Conservation (phyloP, 2,113 vertebrate genomes). For the Leptobrachium ailaonicum region DNA sequence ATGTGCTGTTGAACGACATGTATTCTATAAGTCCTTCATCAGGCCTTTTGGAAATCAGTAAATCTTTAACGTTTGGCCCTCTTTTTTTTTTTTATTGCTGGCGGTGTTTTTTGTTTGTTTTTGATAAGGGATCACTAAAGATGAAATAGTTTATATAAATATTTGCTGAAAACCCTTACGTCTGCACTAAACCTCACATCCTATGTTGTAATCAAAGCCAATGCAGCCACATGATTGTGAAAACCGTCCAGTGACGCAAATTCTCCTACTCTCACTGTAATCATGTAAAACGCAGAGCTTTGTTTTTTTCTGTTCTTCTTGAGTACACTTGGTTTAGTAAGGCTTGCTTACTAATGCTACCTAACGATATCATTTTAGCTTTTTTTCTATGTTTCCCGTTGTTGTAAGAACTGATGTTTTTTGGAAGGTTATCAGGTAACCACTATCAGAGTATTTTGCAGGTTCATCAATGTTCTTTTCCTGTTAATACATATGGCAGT, state of each 20-base stretch:
- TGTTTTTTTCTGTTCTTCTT: neutral
- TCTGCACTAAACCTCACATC: neutral
- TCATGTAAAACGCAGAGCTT: neutral
- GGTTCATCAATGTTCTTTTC: neutral
- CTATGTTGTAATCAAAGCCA: slow-evolving; percentile 9
- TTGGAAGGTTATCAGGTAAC: neutral
- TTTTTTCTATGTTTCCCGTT: neutral
- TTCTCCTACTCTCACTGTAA: neutral
- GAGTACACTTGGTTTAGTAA: neutral
- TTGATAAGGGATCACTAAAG: slow-evolving; percentile 23
- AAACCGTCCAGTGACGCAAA: neutral
- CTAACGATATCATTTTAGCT: neutral
- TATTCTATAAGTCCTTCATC: neutral
- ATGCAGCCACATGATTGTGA: neutral
- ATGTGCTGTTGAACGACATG: too few relatives aligned
- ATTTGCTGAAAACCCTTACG: slow-evolving; percentile 6
- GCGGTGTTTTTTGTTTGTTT: slow-evolving; percentile 18
- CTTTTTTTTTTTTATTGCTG: neutral
- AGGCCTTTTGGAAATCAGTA: slow-evolving; percentile 5
- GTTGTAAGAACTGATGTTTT: neutral
- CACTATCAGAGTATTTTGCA: neutral
- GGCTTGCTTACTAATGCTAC: neutral
- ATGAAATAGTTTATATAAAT: slow-evolving; percentile 7
- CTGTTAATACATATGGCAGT: neutral
- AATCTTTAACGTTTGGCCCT: slow-evolving; percentile 12